Evolutionary conservation across 1,140 invertebrate genomes (phyloP).

Genomic region (Phymastichus coffea): DNA sequence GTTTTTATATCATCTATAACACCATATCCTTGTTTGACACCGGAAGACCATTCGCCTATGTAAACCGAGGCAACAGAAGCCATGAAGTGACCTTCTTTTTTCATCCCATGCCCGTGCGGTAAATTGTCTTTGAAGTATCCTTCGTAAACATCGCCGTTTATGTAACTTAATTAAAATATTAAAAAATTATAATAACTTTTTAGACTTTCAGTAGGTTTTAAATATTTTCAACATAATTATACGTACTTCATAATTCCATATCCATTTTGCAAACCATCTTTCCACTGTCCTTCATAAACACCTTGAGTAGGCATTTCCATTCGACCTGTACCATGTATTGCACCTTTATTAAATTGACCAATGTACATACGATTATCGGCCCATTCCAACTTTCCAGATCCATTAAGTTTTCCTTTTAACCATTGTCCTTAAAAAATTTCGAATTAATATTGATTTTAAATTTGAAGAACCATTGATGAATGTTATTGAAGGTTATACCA

Average conservation of each 20-base stretch:
- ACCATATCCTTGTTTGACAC: constrained; percentile 79
- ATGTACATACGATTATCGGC: constrained; percentile 75
- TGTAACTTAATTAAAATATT: constrained; percentile 51
- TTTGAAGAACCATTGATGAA: not conserved
- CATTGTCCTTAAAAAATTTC: constrained; percentile 61
- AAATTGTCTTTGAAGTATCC: constrained; percentile 82
- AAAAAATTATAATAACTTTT: constrained; percentile 1
- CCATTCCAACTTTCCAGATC: constrained; percentile 78
- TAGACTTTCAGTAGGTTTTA: not conserved
- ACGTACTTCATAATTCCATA: constrained; percentile 72
- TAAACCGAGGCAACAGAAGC: constrained; percentile 75
- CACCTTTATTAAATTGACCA: constrained; percentile 76
- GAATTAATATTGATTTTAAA: constrained; percentile 12
- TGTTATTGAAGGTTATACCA: constrained; percentile 42
- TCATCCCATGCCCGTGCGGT: constrained; percentile 80
- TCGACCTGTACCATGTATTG: constrained; percentile 72
- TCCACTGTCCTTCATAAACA: constrained; percentile 81
- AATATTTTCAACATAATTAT: not conserved
- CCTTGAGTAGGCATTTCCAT: constrained; percentile 66
- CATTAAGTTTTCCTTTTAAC: constrained; percentile 80
- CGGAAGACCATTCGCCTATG: constrained; percentile 80
- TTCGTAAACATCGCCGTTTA: constrained; percentile 75
- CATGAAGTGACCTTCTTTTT: constrained; percentile 77
- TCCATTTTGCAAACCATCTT: constrained; percentile 80
- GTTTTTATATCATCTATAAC: constrained; percentile 82